Conservation (phyloP, 2,113 vertebrate genomes). For the Papio anubis region DNA sequence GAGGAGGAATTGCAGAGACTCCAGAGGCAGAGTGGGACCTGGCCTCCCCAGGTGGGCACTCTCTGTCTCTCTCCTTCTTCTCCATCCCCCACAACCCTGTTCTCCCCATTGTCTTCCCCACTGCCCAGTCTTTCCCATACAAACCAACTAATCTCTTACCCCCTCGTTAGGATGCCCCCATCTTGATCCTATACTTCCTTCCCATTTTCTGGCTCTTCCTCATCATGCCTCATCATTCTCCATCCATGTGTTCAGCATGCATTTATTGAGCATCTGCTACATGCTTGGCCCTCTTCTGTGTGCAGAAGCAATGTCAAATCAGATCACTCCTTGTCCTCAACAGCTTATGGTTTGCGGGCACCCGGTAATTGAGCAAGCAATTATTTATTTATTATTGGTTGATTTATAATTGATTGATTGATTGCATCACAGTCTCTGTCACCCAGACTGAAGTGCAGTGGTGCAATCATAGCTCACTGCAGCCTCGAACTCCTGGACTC, state of each 20-base stretch:
- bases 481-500: too few relatives aligned
- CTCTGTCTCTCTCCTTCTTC: not conserved
- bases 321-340: not conserved
- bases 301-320: not conserved
- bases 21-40: constrained; percentile 46
- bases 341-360: not conserved
- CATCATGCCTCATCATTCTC: not conserved
- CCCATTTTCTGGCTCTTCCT: not conserved
- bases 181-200: not conserved
- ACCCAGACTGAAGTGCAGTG: too few relatives aligned
- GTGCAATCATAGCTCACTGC: too few relatives aligned
- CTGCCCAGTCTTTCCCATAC: not conserved
- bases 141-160: not conserved
- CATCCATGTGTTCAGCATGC: not conserved
- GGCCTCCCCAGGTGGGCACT: constrained; percentile 51
- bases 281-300: not conserved
- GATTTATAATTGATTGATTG: too few relatives aligned
- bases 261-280: not conserved
- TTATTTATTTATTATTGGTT: not conserved
- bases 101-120: not conserved
- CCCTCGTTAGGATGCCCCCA: not conserved
- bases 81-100: too few relatives aligned
- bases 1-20: constrained; percentile 80
- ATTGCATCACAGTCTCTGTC: too few relatives aligned
- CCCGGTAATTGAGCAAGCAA: not conserved